Base-by-base conservation (phyloP, 1,140 invertebrate species). In the Ceratitis capitata region DNA sequence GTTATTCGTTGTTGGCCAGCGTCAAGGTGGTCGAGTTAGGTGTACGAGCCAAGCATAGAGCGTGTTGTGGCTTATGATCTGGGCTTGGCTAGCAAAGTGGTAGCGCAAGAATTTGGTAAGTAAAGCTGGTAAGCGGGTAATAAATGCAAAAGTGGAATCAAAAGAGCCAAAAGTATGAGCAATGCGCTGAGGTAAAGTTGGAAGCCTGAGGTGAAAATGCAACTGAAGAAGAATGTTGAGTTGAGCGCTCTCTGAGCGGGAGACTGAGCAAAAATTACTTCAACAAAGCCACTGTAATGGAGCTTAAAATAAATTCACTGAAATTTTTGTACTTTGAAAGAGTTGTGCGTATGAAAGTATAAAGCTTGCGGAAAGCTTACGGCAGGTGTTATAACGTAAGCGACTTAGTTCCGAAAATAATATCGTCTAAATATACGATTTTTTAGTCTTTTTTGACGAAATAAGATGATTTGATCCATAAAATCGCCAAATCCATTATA, bases 21-120 rank as follows among this genome's bases (percentile, higher is more conserved):
- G 39, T 78, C 69, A 78, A 78, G 69, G 69, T 78, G 45, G 69
- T 78, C 69, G 39, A 78, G 69, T 78, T 45, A n/a, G 39, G n/a
- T 78, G 23, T 45, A 19, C 9, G 45, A 19, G n/a, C n/a, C n/a
- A n/a, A n/a, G n/a, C n/a, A n/a, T n/a, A n/a, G n/a, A n/a, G n/a
- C n/a, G n/a, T n/a, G n/a, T n/a, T 78, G 32, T 29, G 14, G 61
- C 61, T 69, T 69, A 29, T 32, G 69, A 7, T 78, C 42, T 78
- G 39, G 69, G 69, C 69, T 78, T 78, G 69, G 39, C 69, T 45
- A 1, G 9, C 39, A 47, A 23, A 78, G 69, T 78, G 39, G 69
- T 78, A 78, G n/a, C 39, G 12, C 69, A 78, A 78, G 69, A 78
- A 78, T 78, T 78, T 2, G n/a, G 39, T 14, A 78, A 69, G 61